These are phyloP conservation scores for Craterocephalus amniculus DNA, from an alignment of 2,797 vertebrate species.

Conservation along the genomic window DNA sequence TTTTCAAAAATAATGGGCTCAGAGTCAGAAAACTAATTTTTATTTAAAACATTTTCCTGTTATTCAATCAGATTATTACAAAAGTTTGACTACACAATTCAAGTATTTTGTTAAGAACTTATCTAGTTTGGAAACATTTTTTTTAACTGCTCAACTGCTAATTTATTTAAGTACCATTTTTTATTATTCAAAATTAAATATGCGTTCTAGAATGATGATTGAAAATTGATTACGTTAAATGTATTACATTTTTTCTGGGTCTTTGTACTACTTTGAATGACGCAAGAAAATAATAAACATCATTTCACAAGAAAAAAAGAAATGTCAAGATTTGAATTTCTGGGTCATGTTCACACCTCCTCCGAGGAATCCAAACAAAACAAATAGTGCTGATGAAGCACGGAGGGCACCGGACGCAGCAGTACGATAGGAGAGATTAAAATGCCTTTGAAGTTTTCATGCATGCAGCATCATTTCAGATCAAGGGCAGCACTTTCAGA, in stretches of 20 bases:
- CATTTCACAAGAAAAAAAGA: not conserved
- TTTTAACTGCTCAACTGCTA: too few relatives aligned
- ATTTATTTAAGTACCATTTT: too few relatives aligned
- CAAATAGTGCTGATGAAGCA: constrained; percentile 31
- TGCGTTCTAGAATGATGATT: too few relatives aligned
- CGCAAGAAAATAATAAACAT: not conserved
- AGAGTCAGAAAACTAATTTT: not conserved
- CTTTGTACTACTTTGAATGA: not conserved
- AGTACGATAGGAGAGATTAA: constrained; percentile 32
- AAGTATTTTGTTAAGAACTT: too few relatives aligned
- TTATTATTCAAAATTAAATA: too few relatives aligned
- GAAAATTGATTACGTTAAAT: too few relatives aligned
- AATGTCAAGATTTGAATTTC: not conserved
- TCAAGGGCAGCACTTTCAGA: constrained; percentile 19
- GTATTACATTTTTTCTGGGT: not conserved
- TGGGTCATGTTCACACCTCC: not conserved
- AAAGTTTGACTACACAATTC: too few relatives aligned
- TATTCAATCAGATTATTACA: not conserved
- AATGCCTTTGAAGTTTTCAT: constrained; percentile 52
- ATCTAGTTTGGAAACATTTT: too few relatives aligned
- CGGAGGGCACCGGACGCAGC: not conserved
- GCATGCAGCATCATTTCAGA: constrained; percentile 23
- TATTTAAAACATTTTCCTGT: not conserved
- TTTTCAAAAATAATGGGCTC: not conserved
- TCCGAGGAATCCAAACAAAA: constrained; percentile 22